phyloP scores from a whole-genome alignment of 2,888 invertebrate species.

The Ernsta delagoae region DNA sequence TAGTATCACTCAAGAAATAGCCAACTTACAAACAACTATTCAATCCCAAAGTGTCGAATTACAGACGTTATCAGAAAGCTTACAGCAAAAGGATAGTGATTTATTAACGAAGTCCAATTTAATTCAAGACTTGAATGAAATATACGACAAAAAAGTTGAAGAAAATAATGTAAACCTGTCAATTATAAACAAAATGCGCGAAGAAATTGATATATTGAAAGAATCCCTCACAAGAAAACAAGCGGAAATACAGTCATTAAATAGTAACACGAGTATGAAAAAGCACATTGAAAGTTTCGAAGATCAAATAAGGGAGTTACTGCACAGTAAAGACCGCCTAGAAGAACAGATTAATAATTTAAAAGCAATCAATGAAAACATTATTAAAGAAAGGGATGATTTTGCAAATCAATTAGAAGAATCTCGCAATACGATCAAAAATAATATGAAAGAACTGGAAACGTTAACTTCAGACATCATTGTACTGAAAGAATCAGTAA shows the following conservation, averaged over 20 bases:
- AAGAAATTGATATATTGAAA: constrained; percentile 59
- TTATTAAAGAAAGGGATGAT: constrained; percentile 62
- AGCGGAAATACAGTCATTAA: constrained; percentile 47
- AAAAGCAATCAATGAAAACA: constrained; percentile 58
- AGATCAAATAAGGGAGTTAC: constrained; percentile 51
- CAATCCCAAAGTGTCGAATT: constrained; percentile 56
- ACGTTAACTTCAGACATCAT: constrained; percentile 66
- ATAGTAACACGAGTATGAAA: constrained; percentile 42
- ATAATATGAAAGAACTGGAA: constrained; percentile 64
- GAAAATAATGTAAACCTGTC: constrained; percentile 55
- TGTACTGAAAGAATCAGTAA: constrained; percentile 62
- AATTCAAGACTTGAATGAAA: constrained; percentile 53
- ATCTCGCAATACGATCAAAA: constrained; percentile 60
- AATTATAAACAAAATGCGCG: constrained; percentile 52
- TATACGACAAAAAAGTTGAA: constrained; percentile 53
- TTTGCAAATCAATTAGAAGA: constrained; percentile 62
- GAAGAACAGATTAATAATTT: constrained; percentile 55
- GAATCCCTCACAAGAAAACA: constrained; percentile 53
- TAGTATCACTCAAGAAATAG: constrained; percentile 50
- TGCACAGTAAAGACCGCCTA: constrained; percentile 49
- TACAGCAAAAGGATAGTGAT: constrained; percentile 52
- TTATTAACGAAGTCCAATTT: constrained; percentile 48
- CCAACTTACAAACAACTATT: constrained; percentile 49
- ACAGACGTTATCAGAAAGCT: constrained; percentile 44
- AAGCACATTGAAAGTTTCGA: constrained; percentile 41